phyloP scores from a whole-genome alignment of 2,113 vertebrate species.

The Trematomus loennbergii region DNA sequence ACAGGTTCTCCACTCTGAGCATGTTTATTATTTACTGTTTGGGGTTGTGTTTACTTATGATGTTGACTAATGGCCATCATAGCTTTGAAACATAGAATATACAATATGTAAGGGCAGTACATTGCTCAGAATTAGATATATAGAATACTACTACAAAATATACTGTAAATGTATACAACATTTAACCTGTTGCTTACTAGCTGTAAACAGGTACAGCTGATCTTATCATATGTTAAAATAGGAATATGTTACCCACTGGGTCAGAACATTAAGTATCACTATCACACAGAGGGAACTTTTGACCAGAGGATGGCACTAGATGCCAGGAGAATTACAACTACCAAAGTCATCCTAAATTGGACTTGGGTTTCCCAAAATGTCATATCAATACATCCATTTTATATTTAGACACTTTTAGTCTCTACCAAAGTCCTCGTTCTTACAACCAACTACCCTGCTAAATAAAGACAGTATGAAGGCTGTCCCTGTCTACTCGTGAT shows the following conservation, averaged over 20 bases:
- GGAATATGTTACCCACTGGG: too few species aligned
- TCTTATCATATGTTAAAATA: too few species aligned
- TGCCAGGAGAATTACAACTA: background rate
- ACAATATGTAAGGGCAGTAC: background rate
- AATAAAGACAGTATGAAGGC: background rate
- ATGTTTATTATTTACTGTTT: too few species aligned
- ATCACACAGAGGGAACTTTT: background rate
- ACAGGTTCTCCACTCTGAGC: constrained; percentile 83
- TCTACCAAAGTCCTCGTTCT: background rate
- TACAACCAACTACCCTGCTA: background rate
- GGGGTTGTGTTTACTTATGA: too few species aligned
- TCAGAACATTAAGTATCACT: background rate
- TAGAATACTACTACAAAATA: background rate
- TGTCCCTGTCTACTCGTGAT: background rate
- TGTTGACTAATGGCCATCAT: too few species aligned
- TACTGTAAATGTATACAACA: background rate
- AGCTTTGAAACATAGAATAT: background rate
- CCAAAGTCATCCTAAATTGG: background rate
- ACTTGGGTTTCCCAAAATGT: background rate
- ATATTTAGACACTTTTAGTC: background rate
- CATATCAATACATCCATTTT: background rate
- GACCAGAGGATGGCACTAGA: background rate
- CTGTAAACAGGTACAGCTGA: background rate
- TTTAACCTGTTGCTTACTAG: background rate
- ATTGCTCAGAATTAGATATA: background rate